These are phyloP conservation scores for Mesoligia furuncula DNA, from an alignment of 2,888 invertebrate species.

Conservation along the genomic window DNA sequence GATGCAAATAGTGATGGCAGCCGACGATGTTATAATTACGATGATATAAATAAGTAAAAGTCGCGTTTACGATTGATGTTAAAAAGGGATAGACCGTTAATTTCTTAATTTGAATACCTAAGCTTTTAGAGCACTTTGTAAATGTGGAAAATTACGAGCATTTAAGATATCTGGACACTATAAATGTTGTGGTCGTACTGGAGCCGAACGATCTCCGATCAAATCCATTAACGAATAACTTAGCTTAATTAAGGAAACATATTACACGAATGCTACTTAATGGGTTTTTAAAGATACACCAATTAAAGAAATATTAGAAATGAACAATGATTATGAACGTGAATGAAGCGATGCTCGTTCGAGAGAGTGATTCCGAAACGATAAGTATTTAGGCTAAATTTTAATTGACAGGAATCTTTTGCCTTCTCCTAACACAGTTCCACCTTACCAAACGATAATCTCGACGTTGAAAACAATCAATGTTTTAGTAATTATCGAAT, in stretches of 20 bases:
- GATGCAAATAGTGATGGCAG: slow-evolving; percentile 61
- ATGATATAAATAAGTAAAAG: slow-evolving; percentile 57
- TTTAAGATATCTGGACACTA: slow-evolving; percentile 73
- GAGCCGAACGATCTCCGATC: slow-evolving; percentile 69
- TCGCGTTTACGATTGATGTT: slow-evolving; percentile 49
- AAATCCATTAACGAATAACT: slow-evolving; percentile 79
- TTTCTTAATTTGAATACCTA: slow-evolving; percentile 76
- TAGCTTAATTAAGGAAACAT: slow-evolving; percentile 78
- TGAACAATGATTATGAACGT: slow-evolving; percentile 61
- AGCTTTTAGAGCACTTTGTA: slow-evolving; percentile 72
- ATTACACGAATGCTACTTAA: slow-evolving; percentile 69
- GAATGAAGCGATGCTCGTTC: slow-evolving; percentile 53
- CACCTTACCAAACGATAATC: slow-evolving; percentile 85
- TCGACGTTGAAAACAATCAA: slow-evolving; percentile 77
- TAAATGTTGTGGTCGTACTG: slow-evolving; percentile 73
- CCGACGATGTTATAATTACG: slow-evolving; percentile 58
- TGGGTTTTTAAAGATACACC: slow-evolving; percentile 66
- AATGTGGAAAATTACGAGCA: slow-evolving; percentile 74
- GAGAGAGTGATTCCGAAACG: slow-evolving; percentile 76
- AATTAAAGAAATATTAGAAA: slow-evolving; percentile 70
- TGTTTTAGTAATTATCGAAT: slow-evolving; percentile 76
- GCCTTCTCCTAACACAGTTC: slow-evolving; percentile 86
- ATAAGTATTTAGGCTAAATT: slow-evolving; percentile 77
- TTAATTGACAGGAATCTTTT: slow-evolving; percentile 77
- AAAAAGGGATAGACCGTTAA: slow-evolving; percentile 69